Percentiles rank a stretch among this genome's conserved stretches.
These are phyloP conservation scores for Drosophila sordidula DNA, from an alignment of 2,888 invertebrate species.

Conservation along the genomic window DNA sequence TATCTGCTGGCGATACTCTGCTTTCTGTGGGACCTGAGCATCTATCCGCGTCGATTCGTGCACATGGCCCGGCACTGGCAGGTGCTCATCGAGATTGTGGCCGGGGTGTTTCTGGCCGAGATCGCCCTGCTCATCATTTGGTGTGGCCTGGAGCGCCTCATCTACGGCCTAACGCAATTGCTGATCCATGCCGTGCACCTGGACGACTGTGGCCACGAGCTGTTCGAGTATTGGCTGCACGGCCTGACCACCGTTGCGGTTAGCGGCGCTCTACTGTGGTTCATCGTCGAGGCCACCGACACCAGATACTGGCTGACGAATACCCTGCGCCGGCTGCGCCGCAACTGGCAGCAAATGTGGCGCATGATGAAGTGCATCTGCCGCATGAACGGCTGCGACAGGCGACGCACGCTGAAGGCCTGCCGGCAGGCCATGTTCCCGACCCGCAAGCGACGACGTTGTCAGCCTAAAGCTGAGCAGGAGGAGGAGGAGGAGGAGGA, in stretches of 20 bases:
- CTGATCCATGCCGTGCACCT: not conserved
- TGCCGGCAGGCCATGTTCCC: slow-evolving; percentile 38
- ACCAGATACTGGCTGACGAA: slow-evolving; percentile 1
- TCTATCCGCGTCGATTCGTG: slow-evolving; percentile 74
- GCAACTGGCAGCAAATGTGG: slow-evolving; percentile 1
- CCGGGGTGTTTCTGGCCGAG: slow-evolving; percentile 64
- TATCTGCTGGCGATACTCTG: slow-evolving; percentile 68
- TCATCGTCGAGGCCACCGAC: slow-evolving; percentile 51
- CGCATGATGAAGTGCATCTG: slow-evolving; percentile 13
- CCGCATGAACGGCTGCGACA: slow-evolving; percentile 25
- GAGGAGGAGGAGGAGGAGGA: not conserved
- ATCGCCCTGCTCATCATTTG: slow-evolving; percentile 69
- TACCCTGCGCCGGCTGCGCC: not conserved
- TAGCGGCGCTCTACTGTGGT: slow-evolving; percentile 36
- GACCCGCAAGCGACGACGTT: not conserved
- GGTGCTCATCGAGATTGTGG: slow-evolving; percentile 59
- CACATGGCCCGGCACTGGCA: slow-evolving; percentile 64
- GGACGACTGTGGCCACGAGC: slow-evolving; percentile 11
- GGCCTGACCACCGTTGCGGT: slow-evolving; percentile 11
- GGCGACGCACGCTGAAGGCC: slow-evolving; percentile 31
- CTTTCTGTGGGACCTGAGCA: slow-evolving; percentile 58
- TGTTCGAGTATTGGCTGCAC: slow-evolving; percentile 11
- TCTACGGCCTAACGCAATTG: slow-evolving; percentile 24
- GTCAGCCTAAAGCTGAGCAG: too few relatives aligned
- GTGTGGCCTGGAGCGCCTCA: slow-evolving; percentile 67